A percentile compares a stretch with the other conserved stretches of the same genome.
Evolutionary conservation across 2,113 vertebrate genomes (phyloP).

Genomic region (Carassius auratus): DNA sequence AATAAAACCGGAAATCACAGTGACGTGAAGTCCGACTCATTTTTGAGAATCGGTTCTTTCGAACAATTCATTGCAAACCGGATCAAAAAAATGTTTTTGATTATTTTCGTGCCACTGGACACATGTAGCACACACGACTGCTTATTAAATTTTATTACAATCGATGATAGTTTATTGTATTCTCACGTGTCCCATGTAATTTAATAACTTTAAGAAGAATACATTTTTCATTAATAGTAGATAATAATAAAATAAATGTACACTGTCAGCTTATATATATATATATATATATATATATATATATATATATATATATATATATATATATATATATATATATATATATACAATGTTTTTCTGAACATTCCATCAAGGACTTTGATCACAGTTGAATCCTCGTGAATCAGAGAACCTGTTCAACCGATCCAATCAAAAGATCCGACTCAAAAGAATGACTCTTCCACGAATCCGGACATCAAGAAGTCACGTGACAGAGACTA

Average conservation of each 20-base stretch:
- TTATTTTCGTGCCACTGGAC: too few species aligned
- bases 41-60: not conserved
- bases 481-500: not conserved
- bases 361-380: not conserved
- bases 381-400: not conserved
- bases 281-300: too few species aligned
- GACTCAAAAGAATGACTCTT: not conserved
- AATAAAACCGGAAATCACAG: slow-evolving; percentile 2
- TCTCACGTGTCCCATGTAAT: not conserved
- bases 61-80: not conserved
- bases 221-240: too few species aligned
- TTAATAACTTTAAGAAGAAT: too few species aligned
- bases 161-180: not conserved
- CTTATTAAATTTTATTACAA: not conserved
- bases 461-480: not conserved
- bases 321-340: too few species aligned
- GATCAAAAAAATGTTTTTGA: too few species aligned
- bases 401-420: not conserved
- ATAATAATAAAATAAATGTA: not conserved
- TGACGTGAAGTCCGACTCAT: not conserved
- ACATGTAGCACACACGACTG: not conserved
- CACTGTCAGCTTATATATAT: too few species aligned
- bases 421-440: not conserved
- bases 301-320: too few species aligned
- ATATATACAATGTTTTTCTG: not conserved